Conservation (phyloP, 2,888 invertebrate genomes). For the Petrolisthes manimaculis region DNA sequence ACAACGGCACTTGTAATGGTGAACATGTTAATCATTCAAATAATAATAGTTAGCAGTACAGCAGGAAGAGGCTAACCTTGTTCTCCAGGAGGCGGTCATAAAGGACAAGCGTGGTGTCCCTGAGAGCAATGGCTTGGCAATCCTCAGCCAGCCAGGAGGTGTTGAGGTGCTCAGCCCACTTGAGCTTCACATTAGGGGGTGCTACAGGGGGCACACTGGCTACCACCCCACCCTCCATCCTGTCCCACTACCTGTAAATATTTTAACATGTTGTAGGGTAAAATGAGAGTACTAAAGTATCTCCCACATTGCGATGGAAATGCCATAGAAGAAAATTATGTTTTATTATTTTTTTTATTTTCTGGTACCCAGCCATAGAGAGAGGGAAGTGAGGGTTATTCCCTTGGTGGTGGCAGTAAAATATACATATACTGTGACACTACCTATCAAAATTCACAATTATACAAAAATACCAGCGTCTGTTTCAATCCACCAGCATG, state of each 20-base stretch:
- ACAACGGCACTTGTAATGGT: too few species aligned
- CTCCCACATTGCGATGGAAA: background rate
- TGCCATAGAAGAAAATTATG: background rate
- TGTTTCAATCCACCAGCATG: too few species aligned
- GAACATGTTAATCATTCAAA: too few species aligned
- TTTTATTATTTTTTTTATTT: too few species aligned
- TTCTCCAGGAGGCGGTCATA: conserved; percentile 74
- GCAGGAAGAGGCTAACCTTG: conserved; percentile 69
- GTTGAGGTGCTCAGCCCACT: conserved; percentile 76
- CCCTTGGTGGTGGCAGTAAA: too few species aligned
- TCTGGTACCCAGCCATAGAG: too few species aligned
- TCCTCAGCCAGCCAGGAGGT: conserved; percentile 75
- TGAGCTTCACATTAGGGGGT: conserved; percentile 68
- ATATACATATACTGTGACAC: too few species aligned
- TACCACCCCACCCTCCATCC: conserved; percentile 53
- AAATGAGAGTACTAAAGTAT: background rate
- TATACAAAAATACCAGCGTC: too few species aligned
- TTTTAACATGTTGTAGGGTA: too few species aligned
- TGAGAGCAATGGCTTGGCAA: conserved; percentile 73
- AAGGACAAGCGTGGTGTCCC: conserved; percentile 73
- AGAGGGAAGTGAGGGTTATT: background rate
- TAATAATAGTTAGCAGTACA: too few species aligned
- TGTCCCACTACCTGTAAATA: conserved; percentile 18
- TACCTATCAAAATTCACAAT: too few species aligned
- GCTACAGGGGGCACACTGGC: conserved; percentile 58